Base-by-base conservation (phyloP, 2,888 invertebrate genomes). In the Melangyna quadrimaculata region DNA sequence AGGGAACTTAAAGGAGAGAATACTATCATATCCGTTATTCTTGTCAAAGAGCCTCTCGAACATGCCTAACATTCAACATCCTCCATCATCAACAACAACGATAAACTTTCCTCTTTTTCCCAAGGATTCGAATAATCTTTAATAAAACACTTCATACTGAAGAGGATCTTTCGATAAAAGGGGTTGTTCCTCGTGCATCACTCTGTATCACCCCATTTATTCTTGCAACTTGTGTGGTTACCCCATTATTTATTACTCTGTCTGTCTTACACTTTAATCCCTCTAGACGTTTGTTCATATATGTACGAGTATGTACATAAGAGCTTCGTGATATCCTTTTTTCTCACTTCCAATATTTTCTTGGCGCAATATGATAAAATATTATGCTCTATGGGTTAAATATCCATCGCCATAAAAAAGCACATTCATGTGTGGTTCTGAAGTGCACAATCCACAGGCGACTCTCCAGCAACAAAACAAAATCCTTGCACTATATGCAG, bases 51-150 rank as follows among this genome's bases (percentile, higher is more conserved):
- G 32, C 43, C 61, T 48, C 19, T 61, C 63, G 37, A 75, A 55
- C 22, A 32, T 74, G 69, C 40, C 61, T 72, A 17, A 27, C 65
- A 27, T 48, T 17, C 17, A 17, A 32, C 55, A 57, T 57, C 55
- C 59, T 17, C 45, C 57, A 32, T 53, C 78, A 73, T 55, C 61
- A 72, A 35, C 55, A 65, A 74, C 61, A 40, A 63, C 53, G 69
- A 70, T 65, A 65, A 71, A 59, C 55, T 59, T 73, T 72, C 17
- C 12, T 72, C 79, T 77, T 48, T 73, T 63, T 8, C 29, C 45
- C 32, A 35, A 80, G 75, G 72, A 86, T 80, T 77, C 77, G 51
- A 79, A 78, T 73, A 81, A 73, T 86, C 86, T 86, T 78, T 65
- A 78, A 72, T 77, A 78, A 81, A 86, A 81, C 78, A 81, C 71